These are phyloP conservation scores for Drosophila burlai DNA, from an alignment of 1,140 invertebrate species.

Conservation along the genomic window DNA sequence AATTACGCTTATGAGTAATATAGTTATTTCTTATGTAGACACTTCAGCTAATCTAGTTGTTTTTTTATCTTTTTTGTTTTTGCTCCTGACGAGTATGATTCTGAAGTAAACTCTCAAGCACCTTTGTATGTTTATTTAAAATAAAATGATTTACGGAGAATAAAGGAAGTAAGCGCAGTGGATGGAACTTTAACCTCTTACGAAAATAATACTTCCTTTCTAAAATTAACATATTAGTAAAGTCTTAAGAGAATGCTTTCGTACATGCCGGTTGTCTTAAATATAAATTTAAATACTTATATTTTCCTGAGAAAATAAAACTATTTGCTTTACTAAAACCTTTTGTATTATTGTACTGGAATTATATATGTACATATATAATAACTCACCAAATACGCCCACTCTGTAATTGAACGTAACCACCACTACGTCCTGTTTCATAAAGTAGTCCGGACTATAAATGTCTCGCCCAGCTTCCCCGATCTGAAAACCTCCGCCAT, in stretches of 20 bases:
- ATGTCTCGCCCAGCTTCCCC: conserved; percentile 85
- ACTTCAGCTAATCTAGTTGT: neutral
- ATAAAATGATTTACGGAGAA: too few species aligned
- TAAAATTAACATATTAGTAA: too few species aligned
- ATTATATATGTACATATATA: too few species aligned
- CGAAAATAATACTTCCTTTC: too few species aligned
- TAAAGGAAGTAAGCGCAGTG: too few species aligned
- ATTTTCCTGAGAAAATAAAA: too few species aligned
- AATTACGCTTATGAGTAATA: neutral
- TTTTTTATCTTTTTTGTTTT: neutral
- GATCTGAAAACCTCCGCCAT: conserved; percentile 88
- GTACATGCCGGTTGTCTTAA: too few species aligned
- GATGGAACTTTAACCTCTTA: too few species aligned
- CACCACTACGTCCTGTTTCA: conserved; percentile 88
- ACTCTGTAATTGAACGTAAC: conserved; percentile 90
- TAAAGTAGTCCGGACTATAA: conserved; percentile 88
- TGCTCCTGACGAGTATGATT: neutral
- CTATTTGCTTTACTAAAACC: neutral
- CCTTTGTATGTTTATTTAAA: too few species aligned
- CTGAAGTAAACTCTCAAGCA: too few species aligned
- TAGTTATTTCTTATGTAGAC: neutral
- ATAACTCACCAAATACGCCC: conserved; percentile 86
- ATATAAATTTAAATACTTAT: too few species aligned
- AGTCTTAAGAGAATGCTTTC: too few species aligned
- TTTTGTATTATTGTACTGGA: neutral